Evolutionary conservation across 2,888 invertebrate species (phyloP).

Genomic region (Isoperla grammatica): DNA sequence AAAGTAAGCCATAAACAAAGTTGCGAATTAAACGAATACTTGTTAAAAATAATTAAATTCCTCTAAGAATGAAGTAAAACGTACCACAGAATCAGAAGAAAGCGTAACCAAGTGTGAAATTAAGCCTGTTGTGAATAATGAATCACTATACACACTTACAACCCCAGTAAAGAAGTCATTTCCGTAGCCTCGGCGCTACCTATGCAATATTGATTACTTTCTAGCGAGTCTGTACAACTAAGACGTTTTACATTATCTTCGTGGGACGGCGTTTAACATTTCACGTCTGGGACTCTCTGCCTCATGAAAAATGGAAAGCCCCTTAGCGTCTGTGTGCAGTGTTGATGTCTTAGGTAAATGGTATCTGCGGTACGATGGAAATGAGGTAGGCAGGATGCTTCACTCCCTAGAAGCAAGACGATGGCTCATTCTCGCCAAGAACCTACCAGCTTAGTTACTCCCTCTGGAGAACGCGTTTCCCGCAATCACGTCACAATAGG

Average conservation of each 20-base stretch:
- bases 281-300: not conserved
- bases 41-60: too few species aligned
- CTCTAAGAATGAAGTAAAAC: too few species aligned
- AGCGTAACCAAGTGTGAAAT: too few species aligned
- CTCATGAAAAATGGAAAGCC: constrained; percentile 12
- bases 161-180: too few species aligned
- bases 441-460: constrained; percentile 7
- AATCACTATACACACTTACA: too few species aligned
- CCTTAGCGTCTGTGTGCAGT: not conserved
- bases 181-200: not conserved
- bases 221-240: too few species aligned
- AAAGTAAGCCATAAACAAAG: too few species aligned
- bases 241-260: constrained; percentile 3
- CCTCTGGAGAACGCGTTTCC: not conserved
- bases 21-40: too few species aligned
- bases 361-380: constrained; percentile 1
- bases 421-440: not conserved
- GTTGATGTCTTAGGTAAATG: constrained; percentile 15
- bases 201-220: too few species aligned
- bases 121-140: too few species aligned
- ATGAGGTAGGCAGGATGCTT: too few species aligned
- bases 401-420: not conserved
- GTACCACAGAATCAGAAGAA: too few species aligned
- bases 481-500: not conserved
- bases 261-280: constrained; percentile 8